Evolutionary conservation across 1,140 invertebrate genomes (phyloP).

Genomic region (Araneus ventricosus): DNA sequence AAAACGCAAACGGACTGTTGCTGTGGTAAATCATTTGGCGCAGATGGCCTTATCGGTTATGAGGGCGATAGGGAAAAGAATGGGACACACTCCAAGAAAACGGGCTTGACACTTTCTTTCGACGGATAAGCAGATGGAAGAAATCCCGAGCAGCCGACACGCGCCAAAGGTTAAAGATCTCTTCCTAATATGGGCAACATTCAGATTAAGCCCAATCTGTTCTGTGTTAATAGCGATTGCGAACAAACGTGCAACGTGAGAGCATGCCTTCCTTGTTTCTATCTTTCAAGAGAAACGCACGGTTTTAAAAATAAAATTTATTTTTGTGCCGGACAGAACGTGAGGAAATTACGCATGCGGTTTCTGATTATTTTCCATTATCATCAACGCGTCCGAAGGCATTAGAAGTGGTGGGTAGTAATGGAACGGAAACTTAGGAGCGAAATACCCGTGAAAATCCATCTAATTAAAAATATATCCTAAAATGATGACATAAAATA

Average conservation of each 20-base stretch:
- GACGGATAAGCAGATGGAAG: not conserved
- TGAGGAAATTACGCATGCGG: no score
- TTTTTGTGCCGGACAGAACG: no score
- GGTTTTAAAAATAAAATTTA: no score
- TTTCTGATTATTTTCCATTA: no score
- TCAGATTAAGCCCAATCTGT: not conserved
- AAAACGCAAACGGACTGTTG: not conserved
- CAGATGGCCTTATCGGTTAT: conserved; percentile 49
- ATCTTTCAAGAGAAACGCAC: not conserved
- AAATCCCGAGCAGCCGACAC: not conserved
- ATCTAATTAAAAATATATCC: no score
- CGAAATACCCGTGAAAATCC: no score
- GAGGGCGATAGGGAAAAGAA: conserved; percentile 22
- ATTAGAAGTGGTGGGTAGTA: no score
- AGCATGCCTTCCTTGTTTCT: not conserved
- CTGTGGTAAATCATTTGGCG: conserved; percentile 17
- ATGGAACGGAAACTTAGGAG: no score
- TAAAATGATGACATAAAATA: no score
- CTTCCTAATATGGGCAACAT: not conserved
- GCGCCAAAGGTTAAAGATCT: conserved; percentile 37
- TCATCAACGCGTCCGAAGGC: no score
- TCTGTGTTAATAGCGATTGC: not conserved
- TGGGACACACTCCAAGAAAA: not conserved
- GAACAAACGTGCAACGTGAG: not conserved
- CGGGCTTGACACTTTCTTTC: conserved; percentile 22